Base-by-base conservation (phyloP, 2,113 vertebrate species). In the Eubucco bourcierii region DNA sequence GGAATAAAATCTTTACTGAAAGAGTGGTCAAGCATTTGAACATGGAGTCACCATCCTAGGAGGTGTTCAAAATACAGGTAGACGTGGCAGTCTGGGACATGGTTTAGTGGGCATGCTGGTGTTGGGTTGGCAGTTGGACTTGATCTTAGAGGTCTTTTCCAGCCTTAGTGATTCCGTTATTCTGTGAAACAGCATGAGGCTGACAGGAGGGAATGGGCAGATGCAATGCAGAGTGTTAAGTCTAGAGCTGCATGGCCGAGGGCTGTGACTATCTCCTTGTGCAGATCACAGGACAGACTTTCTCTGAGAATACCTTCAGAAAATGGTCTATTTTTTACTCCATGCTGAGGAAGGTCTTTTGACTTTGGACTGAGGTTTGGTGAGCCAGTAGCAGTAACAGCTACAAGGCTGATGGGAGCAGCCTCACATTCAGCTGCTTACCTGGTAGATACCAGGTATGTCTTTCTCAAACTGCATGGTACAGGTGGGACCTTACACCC, bases 171-270 rank as follows among this genome's bases (percentile, higher is more conserved):
- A 50, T 50, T 50, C 47, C 23, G 24, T 20, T 76, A 65, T 29
- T 10, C 6, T 28, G 13, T 10, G 21, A 53, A 33, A 47, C 3
- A 46, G 2, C 21, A 3, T 4, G 6, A 25, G 18, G 8, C 29
- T 44, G 74, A 74, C 27, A 2, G n/a, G 3, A 55, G 39, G 14
- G 34, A 8, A 37, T 0, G 3, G 28, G 28, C 41, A 76, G 59
- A 18, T 6, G 18, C 12, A 31, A 50, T 52, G 8, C 65, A 59
- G 70, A 23, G n/a, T 28, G 58, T 20, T 34, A 23, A 73, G 33
- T 31, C 76, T 73, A 0, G 1, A 65, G 10, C n/a, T 60, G 25
- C 12, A 4, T 17, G 50, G 28, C 50, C 3, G 6, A 37, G 12
- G 33, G 17, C 41, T 2, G 4, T 7, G 18, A 10, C 37, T 65